phyloP scores from a whole-genome alignment of 2,888 invertebrate species.

The Polyommatus iphigenia region DNA sequence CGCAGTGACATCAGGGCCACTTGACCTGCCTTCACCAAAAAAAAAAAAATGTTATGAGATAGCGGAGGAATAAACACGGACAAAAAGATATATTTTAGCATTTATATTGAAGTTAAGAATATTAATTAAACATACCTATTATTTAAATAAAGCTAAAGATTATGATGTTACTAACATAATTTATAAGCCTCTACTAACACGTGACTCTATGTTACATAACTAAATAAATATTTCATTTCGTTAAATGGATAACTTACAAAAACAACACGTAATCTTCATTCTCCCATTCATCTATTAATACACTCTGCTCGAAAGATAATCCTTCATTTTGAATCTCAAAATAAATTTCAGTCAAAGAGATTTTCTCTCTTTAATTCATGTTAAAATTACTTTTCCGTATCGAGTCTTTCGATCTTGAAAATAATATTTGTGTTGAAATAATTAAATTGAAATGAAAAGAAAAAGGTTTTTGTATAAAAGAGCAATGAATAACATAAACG shows the following conservation, averaged over 20 bases:
- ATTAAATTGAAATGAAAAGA: not conserved
- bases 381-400: not conserved
- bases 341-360: not conserved
- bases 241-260: not conserved
- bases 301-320: not conserved
- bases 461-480: not conserved
- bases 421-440: conserved; percentile 1
- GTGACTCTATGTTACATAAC: too few species aligned
- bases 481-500: not conserved
- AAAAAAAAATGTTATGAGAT: too few species aligned
- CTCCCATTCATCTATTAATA: not conserved
- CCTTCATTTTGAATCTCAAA: not conserved
- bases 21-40: too few species aligned
- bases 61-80: too few species aligned
- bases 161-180: too few species aligned
- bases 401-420: not conserved
- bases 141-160: too few species aligned
- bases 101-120: too few species aligned
- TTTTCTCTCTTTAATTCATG: not conserved
- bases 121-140: too few species aligned
- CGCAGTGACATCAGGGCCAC: too few species aligned
- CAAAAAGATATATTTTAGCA: too few species aligned
- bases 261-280: not conserved
- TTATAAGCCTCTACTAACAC: too few species aligned
- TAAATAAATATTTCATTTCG: too few species aligned